Conservation (phyloP, 1,140 invertebrate species). For the Formica exsecta region DNA sequence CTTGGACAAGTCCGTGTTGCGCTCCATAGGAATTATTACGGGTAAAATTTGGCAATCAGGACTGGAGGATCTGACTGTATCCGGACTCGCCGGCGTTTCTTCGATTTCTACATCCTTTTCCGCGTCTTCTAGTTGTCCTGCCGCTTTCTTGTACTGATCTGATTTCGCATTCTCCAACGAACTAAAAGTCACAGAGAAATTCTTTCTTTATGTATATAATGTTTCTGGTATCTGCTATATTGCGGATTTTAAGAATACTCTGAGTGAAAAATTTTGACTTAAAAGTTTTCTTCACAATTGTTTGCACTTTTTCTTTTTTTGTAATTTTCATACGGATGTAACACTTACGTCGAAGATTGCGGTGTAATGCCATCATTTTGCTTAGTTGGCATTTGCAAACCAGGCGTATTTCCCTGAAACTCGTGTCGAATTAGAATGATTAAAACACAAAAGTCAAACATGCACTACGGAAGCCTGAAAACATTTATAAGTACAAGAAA, state of each 20-base stretch:
- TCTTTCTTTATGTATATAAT: neutral
- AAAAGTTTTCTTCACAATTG: neutral
- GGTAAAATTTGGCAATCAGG: conserved; percentile 77
- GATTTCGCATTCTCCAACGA: neutral
- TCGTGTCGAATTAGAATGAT: conserved; percentile 77
- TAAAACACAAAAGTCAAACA: conserved; percentile 71
- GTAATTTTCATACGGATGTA: neutral
- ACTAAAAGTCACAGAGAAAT: conserved; percentile 56
- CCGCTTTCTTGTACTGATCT: neutral
- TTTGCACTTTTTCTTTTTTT: neutral
- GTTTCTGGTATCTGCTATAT: neutral
- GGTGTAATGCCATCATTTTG: conserved; percentile 46
- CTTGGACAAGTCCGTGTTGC: conserved; percentile 62
- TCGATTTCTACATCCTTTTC: conserved; percentile 59
- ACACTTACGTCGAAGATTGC: conserved; percentile 61
- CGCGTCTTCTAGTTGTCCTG: neutral
- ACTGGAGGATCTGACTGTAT: conserved; percentile 78
- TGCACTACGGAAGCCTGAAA: conserved; percentile 76
- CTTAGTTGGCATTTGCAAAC: conserved; percentile 64
- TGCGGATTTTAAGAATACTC: neutral
- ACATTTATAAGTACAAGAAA: conserved; percentile 40
- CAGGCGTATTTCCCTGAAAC: conserved; percentile 78
- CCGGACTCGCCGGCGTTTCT: conserved; percentile 84
- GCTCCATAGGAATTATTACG: conserved; percentile 84
- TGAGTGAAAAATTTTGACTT: too few relatives aligned